Percentiles rank a stretch among this genome's conserved stretches.
Conservation (phyloP, 2,113 vertebrate genomes). For the Nerophis lumbriciformis region DNA sequence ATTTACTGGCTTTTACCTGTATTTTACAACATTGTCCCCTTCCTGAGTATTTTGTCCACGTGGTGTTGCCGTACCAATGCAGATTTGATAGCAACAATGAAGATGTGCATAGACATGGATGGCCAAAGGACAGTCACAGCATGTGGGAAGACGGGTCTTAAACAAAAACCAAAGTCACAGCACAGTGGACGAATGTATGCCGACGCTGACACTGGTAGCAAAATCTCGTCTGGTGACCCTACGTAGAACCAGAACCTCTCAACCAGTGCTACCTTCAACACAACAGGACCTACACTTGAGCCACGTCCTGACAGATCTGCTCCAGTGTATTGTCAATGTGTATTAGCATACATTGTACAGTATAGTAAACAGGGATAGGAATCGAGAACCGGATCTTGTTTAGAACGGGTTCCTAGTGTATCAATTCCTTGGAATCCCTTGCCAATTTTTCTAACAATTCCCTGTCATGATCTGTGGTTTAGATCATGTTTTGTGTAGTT, state of each 20-base stretch:
- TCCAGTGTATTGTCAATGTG: too few relatives aligned
- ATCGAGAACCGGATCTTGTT: too few relatives aligned
- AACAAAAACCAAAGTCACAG: not conserved
- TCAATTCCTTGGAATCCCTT: too few relatives aligned
- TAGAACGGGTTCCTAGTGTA: too few relatives aligned
- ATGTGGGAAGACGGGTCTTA: not conserved
- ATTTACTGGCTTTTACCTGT: too few relatives aligned
- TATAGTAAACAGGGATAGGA: too few relatives aligned
- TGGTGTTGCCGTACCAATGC: not conserved
- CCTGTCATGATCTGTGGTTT: too few relatives aligned
- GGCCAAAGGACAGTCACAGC: not conserved
- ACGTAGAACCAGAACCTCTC: not conserved
- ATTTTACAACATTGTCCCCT: not conserved
- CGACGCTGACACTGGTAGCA: not conserved
- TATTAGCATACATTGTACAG: too few relatives aligned
- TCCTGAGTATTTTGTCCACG: not conserved
- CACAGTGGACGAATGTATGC: not conserved
- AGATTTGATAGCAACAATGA: not conserved
- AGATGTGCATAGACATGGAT: not conserved
- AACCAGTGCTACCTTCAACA: not conserved
- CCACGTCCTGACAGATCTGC: too few relatives aligned
- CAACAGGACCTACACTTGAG: too few relatives aligned
- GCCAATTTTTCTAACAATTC: too few relatives aligned
- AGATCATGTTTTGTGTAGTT: too few relatives aligned
- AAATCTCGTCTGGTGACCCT: not conserved